Percentiles rank a stretch among this genome's conserved stretches.
Conservation (phyloP, 1,140 invertebrate genomes). For the Drosophila asahinai region DNA sequence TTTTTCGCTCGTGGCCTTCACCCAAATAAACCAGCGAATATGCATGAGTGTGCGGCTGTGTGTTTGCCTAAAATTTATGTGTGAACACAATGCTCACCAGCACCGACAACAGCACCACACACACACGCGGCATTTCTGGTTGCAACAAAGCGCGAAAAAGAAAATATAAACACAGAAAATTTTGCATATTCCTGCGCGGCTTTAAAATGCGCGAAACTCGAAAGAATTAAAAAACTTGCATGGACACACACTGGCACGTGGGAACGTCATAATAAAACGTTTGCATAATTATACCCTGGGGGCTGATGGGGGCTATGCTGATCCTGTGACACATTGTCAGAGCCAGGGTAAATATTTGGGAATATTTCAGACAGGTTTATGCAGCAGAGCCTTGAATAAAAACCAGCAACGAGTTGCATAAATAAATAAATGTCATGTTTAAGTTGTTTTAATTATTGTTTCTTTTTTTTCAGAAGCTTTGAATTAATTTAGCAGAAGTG, state of each 20-base stretch:
- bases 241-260: constrained; percentile 17
- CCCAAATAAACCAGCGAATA: constrained; percentile 66
- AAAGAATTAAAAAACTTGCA: constrained; percentile 52
- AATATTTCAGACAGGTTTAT: constrained; percentile 7
- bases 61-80: constrained; percentile 80
- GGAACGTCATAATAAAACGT: constrained; percentile 58
- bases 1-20: constrained; percentile 62
- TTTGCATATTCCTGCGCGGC: constrained; percentile 72
- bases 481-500: not conserved
- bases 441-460: not conserved
- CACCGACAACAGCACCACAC: constrained; percentile 8
- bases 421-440: too few species aligned
- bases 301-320: constrained; percentile 25
- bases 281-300: constrained; percentile 65
- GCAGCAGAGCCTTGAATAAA: not conserved
- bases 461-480: too few species aligned
- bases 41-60: constrained; percentile 22
- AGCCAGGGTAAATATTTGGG: not conserved
- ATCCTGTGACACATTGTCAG: constrained; percentile 22
- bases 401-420: not conserved
- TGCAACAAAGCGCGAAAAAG: constrained; percentile 57
- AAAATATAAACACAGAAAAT: constrained; percentile 47
- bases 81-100: constrained; percentile 67
- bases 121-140: constrained; percentile 17
- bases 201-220: constrained; percentile 60